Conservation (phyloP, 1,140 invertebrate genomes). For the Venustaconcha ellipsiformis region DNA sequence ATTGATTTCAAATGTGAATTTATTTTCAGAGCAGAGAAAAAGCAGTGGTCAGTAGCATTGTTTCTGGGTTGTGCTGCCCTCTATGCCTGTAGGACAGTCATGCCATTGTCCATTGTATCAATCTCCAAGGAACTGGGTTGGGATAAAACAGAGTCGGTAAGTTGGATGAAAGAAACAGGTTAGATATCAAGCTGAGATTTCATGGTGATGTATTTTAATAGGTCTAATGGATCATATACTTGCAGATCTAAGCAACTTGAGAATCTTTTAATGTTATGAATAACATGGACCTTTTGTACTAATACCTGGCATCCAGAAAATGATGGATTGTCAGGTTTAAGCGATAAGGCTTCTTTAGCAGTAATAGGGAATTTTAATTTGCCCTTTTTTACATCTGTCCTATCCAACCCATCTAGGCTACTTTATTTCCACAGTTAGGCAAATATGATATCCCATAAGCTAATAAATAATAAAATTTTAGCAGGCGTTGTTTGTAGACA, state of each 20-base stretch:
- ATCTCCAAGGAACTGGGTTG: constrained; percentile 78
- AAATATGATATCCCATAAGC: no score
- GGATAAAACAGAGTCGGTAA: constrained; percentile 79
- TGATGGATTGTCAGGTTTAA: no score
- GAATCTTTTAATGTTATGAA: neutral
- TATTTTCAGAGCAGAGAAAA: constrained; percentile 66
- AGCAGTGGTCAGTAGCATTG: constrained; percentile 74
- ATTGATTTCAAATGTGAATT: neutral
- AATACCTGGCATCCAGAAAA: neutral
- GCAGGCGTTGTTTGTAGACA: no score
- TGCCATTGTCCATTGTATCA: constrained; percentile 77
- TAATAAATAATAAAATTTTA: no score
- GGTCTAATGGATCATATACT: neutral
- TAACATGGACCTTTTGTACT: no score
- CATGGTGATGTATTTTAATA: neutral
- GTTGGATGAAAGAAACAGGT: constrained; percentile 15
- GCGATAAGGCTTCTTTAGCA: no score
- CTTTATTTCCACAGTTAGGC: no score
- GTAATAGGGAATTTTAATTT: no score
- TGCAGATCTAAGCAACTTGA: neutral
- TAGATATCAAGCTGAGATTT: neutral
- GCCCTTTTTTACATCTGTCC: no score
- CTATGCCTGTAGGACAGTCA: constrained; percentile 78
- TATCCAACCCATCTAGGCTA: no score
- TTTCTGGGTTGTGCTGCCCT: constrained; percentile 77